These are phyloP conservation scores for Dolomedes plantarius DNA, from an alignment of 2,888 invertebrate genomes.

Conservation along the genomic window DNA sequence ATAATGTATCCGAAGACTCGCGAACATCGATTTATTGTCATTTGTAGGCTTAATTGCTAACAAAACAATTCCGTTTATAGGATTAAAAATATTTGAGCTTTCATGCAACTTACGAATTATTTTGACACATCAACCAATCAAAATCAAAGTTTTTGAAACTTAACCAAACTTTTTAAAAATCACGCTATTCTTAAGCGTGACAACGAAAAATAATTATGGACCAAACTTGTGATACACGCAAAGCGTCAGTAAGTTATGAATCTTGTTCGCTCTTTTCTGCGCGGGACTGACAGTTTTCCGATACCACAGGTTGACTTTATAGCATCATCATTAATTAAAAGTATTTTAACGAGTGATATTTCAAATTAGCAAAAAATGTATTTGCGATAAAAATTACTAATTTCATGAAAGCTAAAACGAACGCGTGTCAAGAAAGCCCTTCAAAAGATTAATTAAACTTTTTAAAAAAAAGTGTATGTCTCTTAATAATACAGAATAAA, in stretches of 20 bases:
- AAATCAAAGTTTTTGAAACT: not conserved
- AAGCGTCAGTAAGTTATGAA: constrained; percentile 2
- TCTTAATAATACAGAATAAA: not conserved
- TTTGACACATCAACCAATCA: not conserved
- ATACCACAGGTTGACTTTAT: constrained; percentile 5
- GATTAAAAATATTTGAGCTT: too few relatives aligned
- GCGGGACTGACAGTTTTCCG: not conserved
- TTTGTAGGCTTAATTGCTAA: too few relatives aligned
- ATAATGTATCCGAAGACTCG: too few relatives aligned
- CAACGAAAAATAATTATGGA: not conserved
- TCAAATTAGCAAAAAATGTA: not conserved
- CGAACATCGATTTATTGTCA: too few relatives aligned
- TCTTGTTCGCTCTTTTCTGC: not conserved
- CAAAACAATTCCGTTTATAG: too few relatives aligned
- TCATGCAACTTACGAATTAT: not conserved
- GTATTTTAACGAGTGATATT: not conserved
- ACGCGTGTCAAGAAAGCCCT: not conserved
- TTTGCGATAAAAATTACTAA: not conserved
- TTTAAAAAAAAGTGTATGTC: not conserved
- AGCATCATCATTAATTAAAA: not conserved
- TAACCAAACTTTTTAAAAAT: not conserved
- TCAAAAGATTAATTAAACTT: constrained; percentile 2
- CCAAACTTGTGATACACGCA: not conserved
- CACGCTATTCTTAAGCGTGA: not conserved
- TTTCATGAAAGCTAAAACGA: not conserved